A percentile compares a stretch with the other conserved stretches of the same genome.
Evolutionary conservation across 1,140 invertebrate species (phyloP).

Genomic region (Drosophila arawakana): DNA sequence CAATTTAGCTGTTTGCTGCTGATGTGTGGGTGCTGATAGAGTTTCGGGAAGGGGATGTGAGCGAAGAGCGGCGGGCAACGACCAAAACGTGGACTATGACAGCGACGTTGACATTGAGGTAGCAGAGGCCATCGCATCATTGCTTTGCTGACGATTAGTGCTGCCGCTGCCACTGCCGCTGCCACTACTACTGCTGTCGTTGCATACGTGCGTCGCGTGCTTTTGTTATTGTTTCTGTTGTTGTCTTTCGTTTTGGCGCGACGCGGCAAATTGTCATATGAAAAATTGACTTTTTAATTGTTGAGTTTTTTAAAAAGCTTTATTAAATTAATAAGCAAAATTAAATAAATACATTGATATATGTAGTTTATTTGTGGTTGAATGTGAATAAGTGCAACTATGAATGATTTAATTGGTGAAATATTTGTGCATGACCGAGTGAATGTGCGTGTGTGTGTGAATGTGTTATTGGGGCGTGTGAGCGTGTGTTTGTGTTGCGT

Average conservation of each 20-base stretch:
- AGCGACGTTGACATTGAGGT: slow-evolving; percentile 51
- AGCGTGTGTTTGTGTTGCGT: slow-evolving; percentile 8
- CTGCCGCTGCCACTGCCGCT: background rate
- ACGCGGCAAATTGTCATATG: slow-evolving; percentile 11
- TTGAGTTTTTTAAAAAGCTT: slow-evolving; percentile 21
- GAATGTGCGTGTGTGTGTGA: slow-evolving; percentile 7
- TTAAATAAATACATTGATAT: slow-evolving; percentile 19
- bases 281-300: slow-evolving; percentile 28
- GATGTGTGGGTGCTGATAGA: slow-evolving; percentile 15
- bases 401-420: slow-evolving; percentile 53
- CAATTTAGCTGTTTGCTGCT: slow-evolving; percentile 63
- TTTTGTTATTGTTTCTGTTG: slow-evolving; percentile 21
- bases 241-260: slow-evolving; percentile 25
- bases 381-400: slow-evolving; percentile 32
- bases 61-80: background rate
- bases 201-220: slow-evolving; percentile 49
- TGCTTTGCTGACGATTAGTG: slow-evolving; percentile 3
- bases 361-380: background rate
- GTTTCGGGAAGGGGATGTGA: slow-evolving; percentile 6
- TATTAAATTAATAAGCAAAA: slow-evolving; percentile 30
- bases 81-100: slow-evolving; percentile 11
- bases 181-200: slow-evolving; percentile 1
- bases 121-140: slow-evolving; percentile 38
- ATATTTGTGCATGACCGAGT: slow-evolving; percentile 35
- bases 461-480: slow-evolving; percentile 1